phyloP scores from a whole-genome alignment of 2,113 vertebrate species.

The Triplophysa tibetana region DNA sequence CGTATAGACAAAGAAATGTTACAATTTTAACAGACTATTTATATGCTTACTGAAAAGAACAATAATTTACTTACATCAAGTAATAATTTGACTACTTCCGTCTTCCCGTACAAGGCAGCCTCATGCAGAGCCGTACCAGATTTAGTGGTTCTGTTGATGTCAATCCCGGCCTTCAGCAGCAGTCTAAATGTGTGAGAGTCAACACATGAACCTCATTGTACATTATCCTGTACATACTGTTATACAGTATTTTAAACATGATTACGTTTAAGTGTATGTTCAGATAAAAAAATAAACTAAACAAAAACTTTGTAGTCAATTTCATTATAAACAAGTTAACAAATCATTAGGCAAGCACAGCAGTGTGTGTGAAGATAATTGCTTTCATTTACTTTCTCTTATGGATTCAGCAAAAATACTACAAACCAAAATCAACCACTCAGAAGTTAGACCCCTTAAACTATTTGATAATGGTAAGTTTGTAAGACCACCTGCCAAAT shows the following conservation, averaged over 20 bases:
- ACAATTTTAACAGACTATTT: too few species aligned
- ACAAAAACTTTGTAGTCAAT: too few species aligned
- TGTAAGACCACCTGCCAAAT: too few species aligned
- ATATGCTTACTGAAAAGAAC: neutral
- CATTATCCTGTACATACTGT: neutral
- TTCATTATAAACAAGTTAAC: too few species aligned
- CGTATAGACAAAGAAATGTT: too few species aligned
- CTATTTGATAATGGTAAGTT: neutral
- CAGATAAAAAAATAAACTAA: too few species aligned
- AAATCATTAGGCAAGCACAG: neutral
- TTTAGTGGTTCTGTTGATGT: slow-evolving; percentile 93
- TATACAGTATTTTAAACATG: too few species aligned
- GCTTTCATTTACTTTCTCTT: neutral
- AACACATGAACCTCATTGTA: neutral
- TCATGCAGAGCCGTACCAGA: slow-evolving; percentile 90
- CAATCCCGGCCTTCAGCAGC: slow-evolving; percentile 88
- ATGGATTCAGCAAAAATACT: neutral
- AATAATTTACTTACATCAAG: slow-evolving; percentile 81
- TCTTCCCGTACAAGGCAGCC: slow-evolving; percentile 91
- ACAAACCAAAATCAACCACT: neutral
- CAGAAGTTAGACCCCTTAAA: neutral
- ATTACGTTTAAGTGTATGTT: too few species aligned
- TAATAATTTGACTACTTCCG: slow-evolving; percentile 89
- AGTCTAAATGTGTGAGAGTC: slow-evolving; percentile 71
- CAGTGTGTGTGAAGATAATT: neutral